Conservation (phyloP, 2,888 invertebrate species). For the Oscheius sp. region DNA sequence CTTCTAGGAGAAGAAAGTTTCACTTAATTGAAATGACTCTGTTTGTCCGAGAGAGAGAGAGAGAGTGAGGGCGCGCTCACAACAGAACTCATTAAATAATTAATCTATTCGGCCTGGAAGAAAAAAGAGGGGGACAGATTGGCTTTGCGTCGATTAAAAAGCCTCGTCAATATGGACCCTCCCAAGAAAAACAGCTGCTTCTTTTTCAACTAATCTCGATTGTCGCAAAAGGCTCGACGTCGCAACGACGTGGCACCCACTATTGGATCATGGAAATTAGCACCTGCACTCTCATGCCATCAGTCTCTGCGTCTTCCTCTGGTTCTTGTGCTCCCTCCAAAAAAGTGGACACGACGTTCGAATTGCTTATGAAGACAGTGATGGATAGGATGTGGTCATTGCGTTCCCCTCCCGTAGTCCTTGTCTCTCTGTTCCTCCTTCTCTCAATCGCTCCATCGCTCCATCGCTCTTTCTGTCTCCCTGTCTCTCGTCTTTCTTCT, state of each 20-base stretch:
- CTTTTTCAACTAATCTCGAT: background rate
- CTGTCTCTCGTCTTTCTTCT: background rate
- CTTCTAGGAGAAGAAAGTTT: background rate
- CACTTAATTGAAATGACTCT: background rate
- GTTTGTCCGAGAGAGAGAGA: slow-evolving; percentile 9
- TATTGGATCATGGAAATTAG: slow-evolving; percentile 13
- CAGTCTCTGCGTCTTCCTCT: background rate
- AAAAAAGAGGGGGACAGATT: background rate
- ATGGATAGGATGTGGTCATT: background rate
- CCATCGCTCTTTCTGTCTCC: background rate
- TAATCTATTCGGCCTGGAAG: slow-evolving; percentile 10
- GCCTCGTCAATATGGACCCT: background rate
- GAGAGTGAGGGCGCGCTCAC: slow-evolving; percentile 1
- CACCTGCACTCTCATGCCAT: background rate
- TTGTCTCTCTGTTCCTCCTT: background rate
- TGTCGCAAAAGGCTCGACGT: background rate
- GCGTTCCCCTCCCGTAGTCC: slow-evolving; percentile 13
- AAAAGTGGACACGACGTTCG: background rate
- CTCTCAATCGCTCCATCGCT: background rate
- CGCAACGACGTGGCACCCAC: background rate
- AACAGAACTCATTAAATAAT: slow-evolving; percentile 16
- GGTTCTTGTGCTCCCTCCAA: background rate
- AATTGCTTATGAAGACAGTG: background rate
- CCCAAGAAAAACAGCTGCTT: background rate
- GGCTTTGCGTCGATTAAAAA: background rate